phyloP scores from a whole-genome alignment of 2,888 invertebrate genomes.

The Mantis religiosa region DNA sequence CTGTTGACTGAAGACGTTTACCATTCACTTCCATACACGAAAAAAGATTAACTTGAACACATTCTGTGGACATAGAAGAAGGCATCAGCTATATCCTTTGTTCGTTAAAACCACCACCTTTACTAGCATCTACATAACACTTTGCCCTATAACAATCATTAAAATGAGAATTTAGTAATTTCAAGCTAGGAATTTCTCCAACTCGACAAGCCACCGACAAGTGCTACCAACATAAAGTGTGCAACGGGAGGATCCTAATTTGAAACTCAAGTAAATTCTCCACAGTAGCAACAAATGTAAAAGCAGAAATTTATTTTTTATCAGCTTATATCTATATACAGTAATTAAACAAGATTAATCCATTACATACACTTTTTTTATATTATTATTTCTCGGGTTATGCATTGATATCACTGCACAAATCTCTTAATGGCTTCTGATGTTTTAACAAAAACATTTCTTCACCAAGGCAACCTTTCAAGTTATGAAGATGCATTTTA shows the following conservation, averaged over 20 bases:
- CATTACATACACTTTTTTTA: neutral
- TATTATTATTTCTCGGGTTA: neutral
- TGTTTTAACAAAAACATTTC: neutral
- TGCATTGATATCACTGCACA: neutral
- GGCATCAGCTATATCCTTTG: neutral
- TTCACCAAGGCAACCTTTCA: neutral
- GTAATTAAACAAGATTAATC: neutral
- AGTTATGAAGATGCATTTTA: neutral
- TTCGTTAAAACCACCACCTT: neutral
- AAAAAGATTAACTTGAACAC: neutral
- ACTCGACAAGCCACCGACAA: neutral
- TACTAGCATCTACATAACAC: conserved; percentile 2
- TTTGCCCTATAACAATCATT: neutral
- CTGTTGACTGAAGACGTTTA: neutral
- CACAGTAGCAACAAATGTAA: neutral
- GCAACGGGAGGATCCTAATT: neutral
- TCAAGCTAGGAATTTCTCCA: neutral
- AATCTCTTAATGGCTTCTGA: neutral
- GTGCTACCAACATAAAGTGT: neutral
- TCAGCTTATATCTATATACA: neutral
- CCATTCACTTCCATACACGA: neutral
- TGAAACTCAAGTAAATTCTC: neutral
- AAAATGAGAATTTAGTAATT: neutral
- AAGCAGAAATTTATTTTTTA: neutral
- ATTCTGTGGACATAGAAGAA: conserved; percentile 9